Evolutionary conservation across 1,140 invertebrate species (phyloP), one percentile per base, ranked within the genome.

Genomic region (Riptortus pedestris): DNA sequence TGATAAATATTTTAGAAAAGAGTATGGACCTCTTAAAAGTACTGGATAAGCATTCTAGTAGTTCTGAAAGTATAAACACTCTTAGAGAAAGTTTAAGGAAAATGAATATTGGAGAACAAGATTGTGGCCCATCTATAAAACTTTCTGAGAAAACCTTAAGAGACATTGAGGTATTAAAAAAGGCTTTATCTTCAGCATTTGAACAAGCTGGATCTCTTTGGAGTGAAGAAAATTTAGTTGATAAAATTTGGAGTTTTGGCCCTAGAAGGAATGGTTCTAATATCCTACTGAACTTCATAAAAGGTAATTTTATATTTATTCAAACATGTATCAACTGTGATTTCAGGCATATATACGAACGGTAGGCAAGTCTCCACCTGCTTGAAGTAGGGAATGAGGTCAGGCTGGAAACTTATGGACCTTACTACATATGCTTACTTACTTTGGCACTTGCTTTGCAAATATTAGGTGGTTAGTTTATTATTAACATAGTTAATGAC

Each of bases 241-340:
- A 88, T 62, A 78, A 83, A 70, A 91, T 97, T 67, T 96, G 92
- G 92, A 85, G 87, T 1, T 87, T 96, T 72, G 95, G 94, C 0
- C 94, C 94, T 14, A 82, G 86, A 66, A 85, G 88, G 72, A 90
- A 86, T 72, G 92, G 93, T 14, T 84, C 90, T 3, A 98, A 97
- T 78, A 78, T 97, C 66, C 74, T 98, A 14, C 71, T 96, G 0
- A 96, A 95, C 74, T 77, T 83, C 65, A 79, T 85, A 1, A 76
- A 71, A 61, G 68, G 69, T 69, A 27, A n/a, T n/a, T n/a, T n/a
- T n/a, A n/a, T n/a, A n/a, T n/a, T n/a, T n/a, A n/a, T n/a, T n/a
- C n/a, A n/a, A n/a, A n/a, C n/a, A n/a, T n/a, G n/a, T n/a, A n/a
- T n/a, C n/a, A n/a, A n/a, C n/a, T n/a, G n/a, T n/a, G n/a, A n/a